These are phyloP conservation scores for Agelastica alni DNA, from an alignment of 2,888 invertebrate species.

Conservation along the genomic window DNA sequence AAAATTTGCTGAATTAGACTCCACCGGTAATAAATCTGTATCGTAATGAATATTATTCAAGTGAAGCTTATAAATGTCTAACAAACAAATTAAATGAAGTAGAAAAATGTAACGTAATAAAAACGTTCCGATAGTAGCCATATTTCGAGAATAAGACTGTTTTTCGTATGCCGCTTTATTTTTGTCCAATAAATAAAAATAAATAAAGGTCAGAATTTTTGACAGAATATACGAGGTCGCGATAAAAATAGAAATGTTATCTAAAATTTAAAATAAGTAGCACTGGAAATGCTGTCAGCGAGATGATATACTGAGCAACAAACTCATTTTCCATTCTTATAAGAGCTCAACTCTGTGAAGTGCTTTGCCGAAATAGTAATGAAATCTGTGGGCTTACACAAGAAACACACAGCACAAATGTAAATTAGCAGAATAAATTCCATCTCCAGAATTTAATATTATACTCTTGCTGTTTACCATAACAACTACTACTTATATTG, in stretches of 20 bases:
- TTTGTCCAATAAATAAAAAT: conserved; percentile 19
- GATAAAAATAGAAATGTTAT: conserved; percentile 18
- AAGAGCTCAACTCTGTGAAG: conserved; percentile 23
- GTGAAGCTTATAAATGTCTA: too few relatives aligned
- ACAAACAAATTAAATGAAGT: too few relatives aligned
- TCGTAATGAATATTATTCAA: too few relatives aligned
- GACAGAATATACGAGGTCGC: conserved; percentile 5
- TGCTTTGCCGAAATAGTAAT: conserved; percentile 40
- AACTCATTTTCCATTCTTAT: conserved; percentile 24
- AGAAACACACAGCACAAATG: conserved; percentile 41
- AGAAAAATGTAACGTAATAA: too few relatives aligned
- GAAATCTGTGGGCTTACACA: conserved; percentile 40
- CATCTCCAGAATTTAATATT: conserved; percentile 37
- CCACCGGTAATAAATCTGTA: too few relatives aligned
- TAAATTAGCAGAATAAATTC: conserved; percentile 42
- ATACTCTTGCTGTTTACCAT: conserved; percentile 37
- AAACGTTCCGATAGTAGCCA: too few relatives aligned
- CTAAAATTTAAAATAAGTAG: conserved; percentile 23
- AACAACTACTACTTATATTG: conserved; percentile 37
- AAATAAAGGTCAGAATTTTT: conserved; percentile 19
- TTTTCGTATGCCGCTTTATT: conserved; percentile 1
- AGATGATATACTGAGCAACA: conserved; percentile 22
- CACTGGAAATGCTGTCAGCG: conserved; percentile 22
- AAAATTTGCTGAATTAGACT: too few relatives aligned
- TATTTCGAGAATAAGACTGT: not conserved